These are phyloP conservation scores for Propsilocerus akamusi DNA, from an alignment of 1,140 invertebrate genomes.

Conservation along the genomic window DNA sequence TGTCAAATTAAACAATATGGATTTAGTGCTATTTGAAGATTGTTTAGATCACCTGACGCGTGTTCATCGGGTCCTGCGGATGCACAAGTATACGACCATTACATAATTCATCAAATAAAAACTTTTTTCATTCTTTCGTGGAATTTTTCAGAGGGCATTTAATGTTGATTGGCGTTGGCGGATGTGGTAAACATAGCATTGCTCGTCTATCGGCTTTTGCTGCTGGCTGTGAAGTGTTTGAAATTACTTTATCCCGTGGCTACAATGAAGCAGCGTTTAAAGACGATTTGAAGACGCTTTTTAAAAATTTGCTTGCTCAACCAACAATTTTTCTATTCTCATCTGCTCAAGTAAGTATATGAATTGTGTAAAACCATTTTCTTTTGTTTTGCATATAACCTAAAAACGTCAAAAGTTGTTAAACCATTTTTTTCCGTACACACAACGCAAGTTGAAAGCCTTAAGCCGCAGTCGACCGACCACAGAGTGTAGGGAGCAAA, in stretches of 20 bases:
- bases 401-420: background rate
- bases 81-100: constrained; percentile 30
- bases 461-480: constrained; percentile 2
- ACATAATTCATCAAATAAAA: background rate
- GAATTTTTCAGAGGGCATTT: constrained; percentile 42
- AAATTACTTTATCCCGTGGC: constrained; percentile 60
- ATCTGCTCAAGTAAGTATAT: constrained; percentile 44
- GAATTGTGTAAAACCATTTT: constrained; percentile 40
- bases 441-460: background rate
- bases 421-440: background rate
- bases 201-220: constrained; percentile 52
- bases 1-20: constrained; percentile 44
- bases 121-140: no score
- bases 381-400: background rate
- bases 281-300: constrained; percentile 68
- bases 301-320: constrained; percentile 44
- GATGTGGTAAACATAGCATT: constrained; percentile 63
- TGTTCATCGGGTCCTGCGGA: constrained; percentile 60
- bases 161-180: constrained; percentile 68
- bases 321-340: constrained; percentile 69
- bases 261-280: constrained; percentile 67
- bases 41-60: constrained; percentile 74
- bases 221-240: constrained; percentile 62
- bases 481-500: background rate
- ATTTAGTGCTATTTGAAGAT: constrained; percentile 75